Conservation (phyloP, 1,140 invertebrate species). For the Calliphora vicina region DNA sequence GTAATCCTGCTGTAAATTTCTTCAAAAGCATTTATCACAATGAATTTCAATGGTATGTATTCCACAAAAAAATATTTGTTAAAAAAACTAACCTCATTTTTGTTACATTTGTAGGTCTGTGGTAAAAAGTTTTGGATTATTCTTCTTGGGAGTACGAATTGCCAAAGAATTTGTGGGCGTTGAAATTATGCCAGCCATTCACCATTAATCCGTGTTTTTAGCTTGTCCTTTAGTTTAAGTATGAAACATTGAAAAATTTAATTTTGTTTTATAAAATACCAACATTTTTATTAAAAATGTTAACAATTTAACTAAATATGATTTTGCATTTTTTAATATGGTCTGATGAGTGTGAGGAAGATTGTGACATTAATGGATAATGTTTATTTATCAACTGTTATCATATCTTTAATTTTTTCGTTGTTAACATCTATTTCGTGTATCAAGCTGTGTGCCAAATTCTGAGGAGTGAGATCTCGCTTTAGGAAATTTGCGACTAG, state of each 20-base stretch:
- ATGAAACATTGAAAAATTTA: conserved; percentile 1
- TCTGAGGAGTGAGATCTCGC: conserved; percentile 71
- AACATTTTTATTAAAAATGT: conserved; percentile 12
- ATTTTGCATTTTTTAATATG: conserved; percentile 2
- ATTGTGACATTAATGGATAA: too few relatives aligned
- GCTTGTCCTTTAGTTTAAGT: not conserved
- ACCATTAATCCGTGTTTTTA: conserved; percentile 54
- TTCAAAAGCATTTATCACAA: conserved; percentile 65
- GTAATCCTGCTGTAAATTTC: conserved; percentile 49
- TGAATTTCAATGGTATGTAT: conserved; percentile 67
- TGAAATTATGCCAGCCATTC: conserved; percentile 69
- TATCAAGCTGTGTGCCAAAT: conserved; percentile 68
- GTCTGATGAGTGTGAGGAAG: not conserved
- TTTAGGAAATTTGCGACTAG: conserved; percentile 79
- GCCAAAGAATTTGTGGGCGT: conserved; percentile 73
- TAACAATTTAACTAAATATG: conserved; percentile 24
- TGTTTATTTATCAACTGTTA: conserved; percentile 37
- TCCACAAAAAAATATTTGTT: not conserved
- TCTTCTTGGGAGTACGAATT: conserved; percentile 72
- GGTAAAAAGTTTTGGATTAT: conserved; percentile 74
- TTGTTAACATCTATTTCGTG: conserved; percentile 68
- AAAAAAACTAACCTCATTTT: not conserved
- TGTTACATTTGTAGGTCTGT: conserved; percentile 68
- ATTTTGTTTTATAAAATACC: not conserved
- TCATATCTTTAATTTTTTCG: conserved; percentile 60